Evolutionary conservation across 2,113 vertebrate genomes (phyloP).

Genomic region (Bostrychus sinensis): DNA sequence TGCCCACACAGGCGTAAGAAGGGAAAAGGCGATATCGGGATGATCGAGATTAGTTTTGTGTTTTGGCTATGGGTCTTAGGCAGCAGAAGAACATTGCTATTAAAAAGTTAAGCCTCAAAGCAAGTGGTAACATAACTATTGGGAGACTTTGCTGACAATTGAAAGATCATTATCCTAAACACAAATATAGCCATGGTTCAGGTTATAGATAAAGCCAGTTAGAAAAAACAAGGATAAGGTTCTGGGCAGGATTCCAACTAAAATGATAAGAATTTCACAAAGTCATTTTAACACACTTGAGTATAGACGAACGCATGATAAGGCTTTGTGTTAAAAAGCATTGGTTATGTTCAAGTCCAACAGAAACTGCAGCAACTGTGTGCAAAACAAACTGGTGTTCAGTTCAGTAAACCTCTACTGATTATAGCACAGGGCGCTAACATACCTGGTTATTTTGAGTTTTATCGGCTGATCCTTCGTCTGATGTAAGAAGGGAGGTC

Average conservation of each 20-base stretch:
- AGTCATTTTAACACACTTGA: background rate
- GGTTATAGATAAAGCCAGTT: background rate
- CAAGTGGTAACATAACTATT: too few relatives aligned
- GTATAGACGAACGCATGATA: background rate
- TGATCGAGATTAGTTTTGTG: slow-evolving; percentile 12
- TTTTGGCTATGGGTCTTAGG: slow-evolving; percentile 16
- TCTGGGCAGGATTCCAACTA: background rate
- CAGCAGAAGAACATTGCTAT: background rate
- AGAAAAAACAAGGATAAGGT: background rate
- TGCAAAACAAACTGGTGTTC: too few relatives aligned
- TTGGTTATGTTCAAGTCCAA: background rate
- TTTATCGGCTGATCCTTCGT: background rate
- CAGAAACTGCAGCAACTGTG: too few relatives aligned
- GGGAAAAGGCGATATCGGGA: background rate
- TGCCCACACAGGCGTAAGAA: background rate
- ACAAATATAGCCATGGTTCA: background rate
- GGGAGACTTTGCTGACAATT: background rate
- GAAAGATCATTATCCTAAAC: background rate
- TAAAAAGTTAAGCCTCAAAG: background rate
- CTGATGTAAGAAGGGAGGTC: too few relatives aligned
- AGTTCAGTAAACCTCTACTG: background rate
- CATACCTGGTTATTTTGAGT: background rate
- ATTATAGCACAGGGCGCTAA: too few relatives aligned
- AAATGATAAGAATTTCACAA: background rate
- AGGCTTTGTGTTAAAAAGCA: background rate